Evolutionary conservation across 2,113 vertebrate genomes (phyloP).

Genomic region (Propithecus coquereli): DNA sequence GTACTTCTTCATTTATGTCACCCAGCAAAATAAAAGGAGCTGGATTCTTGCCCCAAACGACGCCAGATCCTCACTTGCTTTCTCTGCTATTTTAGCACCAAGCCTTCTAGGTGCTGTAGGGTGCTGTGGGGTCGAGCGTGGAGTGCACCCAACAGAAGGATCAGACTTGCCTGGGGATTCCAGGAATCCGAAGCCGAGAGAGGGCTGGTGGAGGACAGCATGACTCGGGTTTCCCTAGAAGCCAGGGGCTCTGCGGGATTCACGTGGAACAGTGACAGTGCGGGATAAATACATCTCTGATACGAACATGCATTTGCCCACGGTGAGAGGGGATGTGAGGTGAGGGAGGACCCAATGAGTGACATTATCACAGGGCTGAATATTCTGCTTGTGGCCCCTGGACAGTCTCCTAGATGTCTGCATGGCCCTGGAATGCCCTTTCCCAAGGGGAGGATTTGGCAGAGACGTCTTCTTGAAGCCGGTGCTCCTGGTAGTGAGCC

Average conservation of each 20-base stretch:
- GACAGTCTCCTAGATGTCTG: neutral
- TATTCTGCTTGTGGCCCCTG: neutral
- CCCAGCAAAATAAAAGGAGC: neutral
- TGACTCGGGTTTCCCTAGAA: neutral
- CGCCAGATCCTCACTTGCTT: neutral
- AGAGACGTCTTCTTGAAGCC: neutral
- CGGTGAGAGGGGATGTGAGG: neutral
- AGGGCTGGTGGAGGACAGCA: neutral
- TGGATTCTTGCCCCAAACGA: neutral
- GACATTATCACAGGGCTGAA: neutral
- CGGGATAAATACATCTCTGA: neutral
- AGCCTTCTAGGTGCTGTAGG: neutral
- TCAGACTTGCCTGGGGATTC: neutral
- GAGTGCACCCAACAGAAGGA: neutral
- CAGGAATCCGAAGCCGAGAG: neutral
- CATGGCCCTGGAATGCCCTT: neutral
- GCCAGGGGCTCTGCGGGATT: neutral
- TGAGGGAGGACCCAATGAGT: neutral
- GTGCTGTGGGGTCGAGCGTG: neutral
- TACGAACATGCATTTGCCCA: rapidly evolving
- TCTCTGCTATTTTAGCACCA: no score
- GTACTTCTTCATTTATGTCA: neutral
- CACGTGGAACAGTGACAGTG: neutral
- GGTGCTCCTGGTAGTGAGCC: rapidly evolving
- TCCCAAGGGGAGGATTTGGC: neutral